Percentiles rank a stretch among this genome's conserved stretches.
These are phyloP conservation scores for Lasius fuliginosus DNA, from an alignment of 2,888 invertebrate species.

Conservation along the genomic window DNA sequence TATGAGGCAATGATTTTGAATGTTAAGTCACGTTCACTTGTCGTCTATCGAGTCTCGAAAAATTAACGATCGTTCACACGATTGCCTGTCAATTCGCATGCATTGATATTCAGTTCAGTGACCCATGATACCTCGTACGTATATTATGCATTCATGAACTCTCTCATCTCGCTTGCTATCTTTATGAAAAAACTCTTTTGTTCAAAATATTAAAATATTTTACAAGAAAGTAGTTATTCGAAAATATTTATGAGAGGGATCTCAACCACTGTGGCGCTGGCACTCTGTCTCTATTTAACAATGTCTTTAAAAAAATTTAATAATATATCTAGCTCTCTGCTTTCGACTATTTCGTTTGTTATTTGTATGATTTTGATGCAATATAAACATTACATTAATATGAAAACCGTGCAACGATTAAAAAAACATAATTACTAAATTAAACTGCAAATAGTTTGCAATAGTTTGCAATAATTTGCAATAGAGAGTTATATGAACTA, in stretches of 20 bases:
- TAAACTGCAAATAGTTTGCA: neutral
- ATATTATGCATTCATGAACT: conserved; percentile 38
- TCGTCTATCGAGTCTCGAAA: conserved; percentile 20
- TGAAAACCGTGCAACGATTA: neutral
- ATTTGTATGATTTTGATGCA: neutral
- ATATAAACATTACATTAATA: neutral
- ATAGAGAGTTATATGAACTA: neutral
- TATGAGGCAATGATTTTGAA: conserved; percentile 10
- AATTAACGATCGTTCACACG: conserved; percentile 38
- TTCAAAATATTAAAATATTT: conserved; percentile 40
- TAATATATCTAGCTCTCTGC: neutral
- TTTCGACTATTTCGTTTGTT: neutral
- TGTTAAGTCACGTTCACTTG: conserved; percentile 35
- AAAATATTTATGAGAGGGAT: neutral
- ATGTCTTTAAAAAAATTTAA: neutral
- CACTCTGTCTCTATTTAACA: too few relatives aligned
- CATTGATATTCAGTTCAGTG: conserved; percentile 29
- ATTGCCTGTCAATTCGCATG: conserved; percentile 9
- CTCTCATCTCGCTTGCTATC: conserved; percentile 3
- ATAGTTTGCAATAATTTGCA: too few relatives aligned
- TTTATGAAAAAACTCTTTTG: conserved; percentile 25
- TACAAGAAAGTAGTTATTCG: neutral
- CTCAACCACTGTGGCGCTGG: neutral
- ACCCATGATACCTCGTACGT: neutral
- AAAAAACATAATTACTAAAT: neutral